A percentile compares a stretch with the other conserved stretches of the same genome.
Evolutionary conservation across 2,797 vertebrate genomes (phyloP).

Genomic region (Carcharodon carcharias): DNA sequence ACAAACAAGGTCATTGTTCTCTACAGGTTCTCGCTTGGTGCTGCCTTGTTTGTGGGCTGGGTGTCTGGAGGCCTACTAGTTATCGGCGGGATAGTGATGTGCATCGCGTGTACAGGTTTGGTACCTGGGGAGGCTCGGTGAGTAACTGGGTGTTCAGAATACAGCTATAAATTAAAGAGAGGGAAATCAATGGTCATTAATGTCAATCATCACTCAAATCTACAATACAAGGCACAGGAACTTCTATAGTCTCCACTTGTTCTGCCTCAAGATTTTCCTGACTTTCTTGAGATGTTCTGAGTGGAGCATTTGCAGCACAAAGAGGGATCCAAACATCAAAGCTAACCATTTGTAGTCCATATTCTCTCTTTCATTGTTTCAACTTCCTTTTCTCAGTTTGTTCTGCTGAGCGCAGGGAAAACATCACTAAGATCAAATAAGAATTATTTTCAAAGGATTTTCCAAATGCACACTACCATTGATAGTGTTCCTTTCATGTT

Average conservation of each 20-base stretch:
- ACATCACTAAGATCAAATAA: not conserved
- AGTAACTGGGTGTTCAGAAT: slow-evolving; percentile 43
- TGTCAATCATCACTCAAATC: not conserved
- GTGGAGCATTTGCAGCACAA: not conserved
- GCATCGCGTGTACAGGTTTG: slow-evolving; percentile 75
- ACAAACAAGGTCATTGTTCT: not conserved
- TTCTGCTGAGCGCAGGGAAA: not conserved
- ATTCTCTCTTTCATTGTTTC: not conserved
- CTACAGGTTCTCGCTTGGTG: slow-evolving; percentile 80
- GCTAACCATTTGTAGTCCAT: not conserved
- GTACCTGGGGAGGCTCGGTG: slow-evolving; percentile 63
- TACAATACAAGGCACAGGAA: not conserved
- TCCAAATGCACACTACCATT: not conserved
- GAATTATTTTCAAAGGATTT: not conserved
- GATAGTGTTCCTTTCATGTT: not conserved
- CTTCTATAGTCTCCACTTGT: not conserved
- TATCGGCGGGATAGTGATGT: slow-evolving; percentile 76
- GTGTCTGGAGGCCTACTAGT: slow-evolving; percentile 73
- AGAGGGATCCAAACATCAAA: not conserved
- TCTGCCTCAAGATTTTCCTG: not conserved
- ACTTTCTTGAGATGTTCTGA: not conserved
- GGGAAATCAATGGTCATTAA: not conserved
- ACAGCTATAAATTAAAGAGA: not conserved
- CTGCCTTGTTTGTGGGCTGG: slow-evolving; percentile 85
- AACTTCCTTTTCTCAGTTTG: not conserved